phyloP scores from a whole-genome alignment of 2,113 vertebrate species.

The Montifringilla adamsi region DNA sequence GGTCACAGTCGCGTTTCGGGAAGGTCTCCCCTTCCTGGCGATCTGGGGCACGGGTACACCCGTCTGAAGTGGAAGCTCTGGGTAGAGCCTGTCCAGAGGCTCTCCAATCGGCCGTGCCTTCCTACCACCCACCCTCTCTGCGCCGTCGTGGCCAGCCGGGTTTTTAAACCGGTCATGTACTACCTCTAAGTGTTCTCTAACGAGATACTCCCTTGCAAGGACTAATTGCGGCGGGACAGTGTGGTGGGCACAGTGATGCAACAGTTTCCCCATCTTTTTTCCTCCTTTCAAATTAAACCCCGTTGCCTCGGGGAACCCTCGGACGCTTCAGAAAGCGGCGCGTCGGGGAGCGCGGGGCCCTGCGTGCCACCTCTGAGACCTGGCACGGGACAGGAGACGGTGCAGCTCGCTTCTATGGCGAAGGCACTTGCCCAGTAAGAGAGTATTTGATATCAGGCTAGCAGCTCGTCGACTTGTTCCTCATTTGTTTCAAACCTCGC shows the following conservation, averaged over 20 bases:
- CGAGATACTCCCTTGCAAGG: neutral
- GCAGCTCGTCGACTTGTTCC: too few species aligned
- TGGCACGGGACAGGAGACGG: too few species aligned
- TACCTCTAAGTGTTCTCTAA: neutral
- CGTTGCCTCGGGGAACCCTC: neutral
- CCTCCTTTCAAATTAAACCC: neutral
- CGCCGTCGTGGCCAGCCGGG: neutral
- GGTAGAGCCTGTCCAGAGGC: neutral
- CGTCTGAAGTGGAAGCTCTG: neutral
- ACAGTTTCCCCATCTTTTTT: neutral
- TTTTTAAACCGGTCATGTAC: neutral
- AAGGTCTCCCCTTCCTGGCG: neutral
- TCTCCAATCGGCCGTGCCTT: rapidly evolving
- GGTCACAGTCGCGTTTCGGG: neutral
- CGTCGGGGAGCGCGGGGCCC: too few species aligned
- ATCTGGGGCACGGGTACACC: neutral
- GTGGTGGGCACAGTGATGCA: neutral
- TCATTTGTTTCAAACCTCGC: neutral
- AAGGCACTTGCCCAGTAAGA: neutral
- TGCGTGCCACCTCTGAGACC: rapidly evolving
- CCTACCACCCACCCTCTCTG: too few species aligned
- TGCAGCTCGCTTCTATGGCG: neutral
- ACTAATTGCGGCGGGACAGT: neutral
- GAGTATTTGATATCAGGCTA: neutral
- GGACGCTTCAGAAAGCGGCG: neutral